These are phyloP conservation scores for Ammospiza nelsoni DNA, from an alignment of 2,113 vertebrate species.

Conservation along the genomic window DNA sequence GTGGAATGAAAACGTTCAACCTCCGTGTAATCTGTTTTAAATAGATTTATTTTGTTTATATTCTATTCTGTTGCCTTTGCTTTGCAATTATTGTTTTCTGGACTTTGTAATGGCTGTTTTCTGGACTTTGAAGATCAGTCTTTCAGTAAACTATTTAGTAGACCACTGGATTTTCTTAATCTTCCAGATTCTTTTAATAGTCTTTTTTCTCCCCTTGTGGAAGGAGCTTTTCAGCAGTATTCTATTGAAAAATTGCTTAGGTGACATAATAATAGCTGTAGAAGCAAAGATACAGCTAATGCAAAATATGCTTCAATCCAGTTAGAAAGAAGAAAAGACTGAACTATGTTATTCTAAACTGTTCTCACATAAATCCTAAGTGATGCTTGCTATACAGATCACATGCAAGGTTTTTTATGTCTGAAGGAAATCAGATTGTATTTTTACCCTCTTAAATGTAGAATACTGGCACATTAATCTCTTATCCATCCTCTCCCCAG, in stretches of 20 bases:
- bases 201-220: accelerated
- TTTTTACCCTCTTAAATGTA: neutral
- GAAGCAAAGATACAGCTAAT: neutral
- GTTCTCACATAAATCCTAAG: neutral
- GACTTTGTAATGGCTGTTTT: neutral
- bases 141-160: neutral
- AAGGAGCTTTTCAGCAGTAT: neutral
- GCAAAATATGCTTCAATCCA: neutral
- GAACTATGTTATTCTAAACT: neutral
- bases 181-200: neutral
- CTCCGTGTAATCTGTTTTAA: neutral
- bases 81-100: neutral
- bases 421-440: neutral
- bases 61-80: neutral
- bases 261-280: neutral
- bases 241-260: neutral
- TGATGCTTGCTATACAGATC: neutral
- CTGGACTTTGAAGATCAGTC: neutral
- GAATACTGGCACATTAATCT: neutral
- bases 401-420: neutral
- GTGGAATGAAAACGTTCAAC: neutral
- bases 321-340: neutral
- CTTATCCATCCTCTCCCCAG: neutral
- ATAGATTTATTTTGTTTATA: neutral
- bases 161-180: neutral